Evolutionary conservation across 2,888 invertebrate species (phyloP), one percentile per base, ranked within the genome.

Genomic region (Dryobota labecula): DNA sequence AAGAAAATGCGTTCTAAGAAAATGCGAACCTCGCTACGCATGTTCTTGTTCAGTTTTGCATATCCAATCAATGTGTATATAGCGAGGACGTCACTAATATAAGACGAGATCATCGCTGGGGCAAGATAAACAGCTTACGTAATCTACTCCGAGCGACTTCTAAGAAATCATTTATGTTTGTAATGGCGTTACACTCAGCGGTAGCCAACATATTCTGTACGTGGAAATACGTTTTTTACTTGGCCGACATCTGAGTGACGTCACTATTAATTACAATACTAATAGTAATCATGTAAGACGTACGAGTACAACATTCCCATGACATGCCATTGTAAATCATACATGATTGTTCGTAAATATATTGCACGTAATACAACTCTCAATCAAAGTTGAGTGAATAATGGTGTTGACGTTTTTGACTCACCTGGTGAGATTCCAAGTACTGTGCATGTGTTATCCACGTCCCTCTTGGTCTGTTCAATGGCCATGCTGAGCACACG

Each of bases 361-460:
- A 82, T 83, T 82, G 61, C 78, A 79, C 69, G 70, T 80, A 83
- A 80, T 83, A 84, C 58, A 67, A 53, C 45, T 68, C 62, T 65
- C 38, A 76, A 80, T 82, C 70, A 73, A 73, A 58, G 76, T 51
- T 51, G 30, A 51, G 30, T 86, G 82, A 88, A 80, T 86, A 87
- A 87, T 81, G 66, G 56, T 24, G 56, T 65, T 68, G 74, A 74
- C 49, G 60, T 80, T 63, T 67, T 80, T 90, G 88, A 96, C 97
- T 97, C 94, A 98, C 98, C 98, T 94, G 98, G 97, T 92, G 98
- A 98, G 94, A 99, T 98, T 93, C 98, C 98, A 88, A 98, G 97
- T 85, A 98, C 97, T 67, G 97, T 97, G 94, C 98, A 98, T 15
- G 98, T 98, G 90, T 97, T 98, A 92, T 98, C 98, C 65, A 98